Evolutionary conservation across 2,113 vertebrate genomes (phyloP), one percentile per base, ranked within the genome.

Genomic region (Aegotheles bennettii): DNA sequence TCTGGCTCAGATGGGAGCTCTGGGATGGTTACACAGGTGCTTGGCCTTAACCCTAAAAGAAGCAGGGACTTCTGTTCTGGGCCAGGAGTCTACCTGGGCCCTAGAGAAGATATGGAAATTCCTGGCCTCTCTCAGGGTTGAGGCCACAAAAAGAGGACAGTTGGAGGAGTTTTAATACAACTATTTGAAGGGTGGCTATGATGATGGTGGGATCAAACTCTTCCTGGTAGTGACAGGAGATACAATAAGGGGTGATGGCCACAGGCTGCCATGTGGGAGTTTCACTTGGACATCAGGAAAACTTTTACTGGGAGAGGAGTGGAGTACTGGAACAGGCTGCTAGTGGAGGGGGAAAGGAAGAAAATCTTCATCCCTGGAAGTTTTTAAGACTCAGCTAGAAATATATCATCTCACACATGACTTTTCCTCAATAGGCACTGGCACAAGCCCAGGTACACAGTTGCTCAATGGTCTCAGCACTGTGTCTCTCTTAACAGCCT

Each of bases 31-130:
- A 53, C 82, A 67, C 93, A 94, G 90, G 96, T 93, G 87, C 78
- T 94, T 93, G 94, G 90, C 78, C 77, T 79, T 75, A 82, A 79
- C 87, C 82, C 81, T 83, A 65, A 9, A 60, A 84, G 73, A 95
- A 78, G 43, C 54, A 59, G 64, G 33, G 64, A 54, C 71, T 73
- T 64, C 67, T 67, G 25, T 60, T 84, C 76, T 71, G 74, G 35
- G 81, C 89, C 76, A 80, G 69, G 54, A 74, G 36, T 24, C 19
- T 79, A 79, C 79, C 69, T 91, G 94, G 59, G 64, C 63, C 71
- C 28, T 40, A 47, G 50, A 74, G 50, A 74, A 89, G n/a, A 73
- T 43, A 80, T 59, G 81, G 38, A 87, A 87, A 71, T 47, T 85
- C 73, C 29, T 65, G 63, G 43, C n/a, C 73, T 79, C 67, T 76